Evolutionary conservation across 2,113 vertebrate genomes (phyloP).

Genomic region (Tor tambroides): DNA sequence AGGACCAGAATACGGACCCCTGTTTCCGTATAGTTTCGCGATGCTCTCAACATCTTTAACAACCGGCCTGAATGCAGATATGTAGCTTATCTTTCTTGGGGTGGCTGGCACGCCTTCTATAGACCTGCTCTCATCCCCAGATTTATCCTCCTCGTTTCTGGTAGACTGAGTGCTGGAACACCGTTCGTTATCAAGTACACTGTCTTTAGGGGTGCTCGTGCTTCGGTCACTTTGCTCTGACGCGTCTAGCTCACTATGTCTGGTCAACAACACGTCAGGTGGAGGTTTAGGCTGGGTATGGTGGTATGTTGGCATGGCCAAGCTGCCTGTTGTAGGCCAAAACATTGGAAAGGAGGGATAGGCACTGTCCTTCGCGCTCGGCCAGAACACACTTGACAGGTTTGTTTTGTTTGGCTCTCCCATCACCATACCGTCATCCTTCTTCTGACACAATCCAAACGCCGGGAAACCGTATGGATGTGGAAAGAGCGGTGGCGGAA

Average conservation of each 20-base stretch:
- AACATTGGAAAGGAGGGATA: conserved; percentile 93
- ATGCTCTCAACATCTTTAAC: conserved; percentile 93
- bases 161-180: conserved; percentile 83
- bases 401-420: conserved; percentile 76
- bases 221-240: conserved; percentile 78
- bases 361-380: conserved; percentile 79
- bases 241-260: conserved; percentile 73
- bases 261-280: conserved; percentile 78
- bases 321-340: conserved; percentile 87
- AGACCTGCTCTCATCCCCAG: conserved; percentile 81
- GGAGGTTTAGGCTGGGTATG: conserved; percentile 81
- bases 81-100: conserved; percentile 87
- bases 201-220: conserved; percentile 82
- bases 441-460: conserved; percentile 92
- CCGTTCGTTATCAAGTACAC: conserved; percentile 75
- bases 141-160: conserved; percentile 82
- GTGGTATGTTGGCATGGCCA: conserved; percentile 86
- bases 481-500: conserved; percentile 91
- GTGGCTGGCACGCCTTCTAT: conserved; percentile 76
- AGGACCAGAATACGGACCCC: conserved; percentile 76
- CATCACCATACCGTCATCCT: conserved; percentile 78
- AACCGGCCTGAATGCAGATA: conserved; percentile 94
- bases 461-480: conserved; percentile 94
- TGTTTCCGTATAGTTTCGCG: conserved; percentile 90
- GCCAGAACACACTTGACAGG: conserved; percentile 77